Percentiles rank a stretch among this genome's conserved stretches.
Conservation (phyloP, 23 tunicate genomes). For the Phallusia fumigata region DNA sequence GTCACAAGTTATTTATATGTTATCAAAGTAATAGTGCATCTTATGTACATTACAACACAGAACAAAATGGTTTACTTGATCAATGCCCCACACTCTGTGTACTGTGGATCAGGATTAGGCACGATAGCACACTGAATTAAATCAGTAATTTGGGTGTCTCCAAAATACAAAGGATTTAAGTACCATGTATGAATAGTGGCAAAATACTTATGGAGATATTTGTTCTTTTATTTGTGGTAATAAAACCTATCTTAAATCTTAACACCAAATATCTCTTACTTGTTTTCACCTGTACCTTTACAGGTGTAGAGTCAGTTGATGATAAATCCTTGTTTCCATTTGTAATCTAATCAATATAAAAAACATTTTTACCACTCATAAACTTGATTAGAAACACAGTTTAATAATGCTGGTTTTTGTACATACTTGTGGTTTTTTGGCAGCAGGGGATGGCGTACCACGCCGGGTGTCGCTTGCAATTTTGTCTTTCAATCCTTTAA, state of each 20-base stretch:
- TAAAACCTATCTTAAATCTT: not conserved
- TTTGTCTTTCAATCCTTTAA: conserved; percentile 50
- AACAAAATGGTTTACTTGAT: no score
- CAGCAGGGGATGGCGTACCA: conserved; percentile 21
- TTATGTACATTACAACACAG: no score
- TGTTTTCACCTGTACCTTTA: not conserved
- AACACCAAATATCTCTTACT: not conserved
- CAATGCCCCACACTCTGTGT: no score
- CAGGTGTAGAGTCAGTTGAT: not conserved
- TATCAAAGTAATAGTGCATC: no score
- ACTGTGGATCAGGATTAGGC: no score
- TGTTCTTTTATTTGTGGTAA: not conserved
- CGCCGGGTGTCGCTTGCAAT: conserved; percentile 43
- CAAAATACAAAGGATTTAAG: no score
- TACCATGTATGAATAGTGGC: no score
- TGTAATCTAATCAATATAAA: not conserved
- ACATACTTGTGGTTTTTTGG: conserved; percentile 3
- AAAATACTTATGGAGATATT: no score
- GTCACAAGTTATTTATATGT: no score
- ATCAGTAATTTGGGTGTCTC: no score
- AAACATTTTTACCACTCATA: not conserved
- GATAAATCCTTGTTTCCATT: not conserved
- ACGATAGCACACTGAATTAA: no score
- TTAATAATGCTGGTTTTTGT: not conserved
- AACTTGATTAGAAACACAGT: no score